These are phyloP conservation scores for Eupleurogrammus muticus DNA, from an alignment of 2,797 vertebrate species.

Conservation along the genomic window DNA sequence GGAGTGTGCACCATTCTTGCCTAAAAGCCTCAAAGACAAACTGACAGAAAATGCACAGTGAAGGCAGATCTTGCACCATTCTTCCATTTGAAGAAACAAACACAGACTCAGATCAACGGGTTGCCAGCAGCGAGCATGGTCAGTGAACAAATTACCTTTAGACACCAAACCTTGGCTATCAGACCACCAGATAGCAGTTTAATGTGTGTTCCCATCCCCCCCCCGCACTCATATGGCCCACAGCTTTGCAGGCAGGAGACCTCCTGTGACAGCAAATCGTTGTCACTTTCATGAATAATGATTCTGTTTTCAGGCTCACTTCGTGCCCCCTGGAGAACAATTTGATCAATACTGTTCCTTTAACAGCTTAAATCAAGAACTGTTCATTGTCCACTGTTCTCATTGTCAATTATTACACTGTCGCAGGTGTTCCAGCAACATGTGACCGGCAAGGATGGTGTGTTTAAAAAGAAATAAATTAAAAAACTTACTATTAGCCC, in stretches of 20 bases:
- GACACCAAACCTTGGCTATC: conserved; percentile 24
- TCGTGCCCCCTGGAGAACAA: conserved; percentile 44
- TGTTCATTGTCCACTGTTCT: conserved; percentile 24
- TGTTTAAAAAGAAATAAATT: not conserved
- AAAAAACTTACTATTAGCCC: not conserved
- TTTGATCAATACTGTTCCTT: conserved; percentile 58
- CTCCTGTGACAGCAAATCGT: conserved; percentile 70
- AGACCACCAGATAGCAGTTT: conserved; percentile 22
- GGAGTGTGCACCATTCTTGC: not conserved
- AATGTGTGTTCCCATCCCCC: conserved; percentile 49
- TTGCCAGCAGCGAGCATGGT: conserved; percentile 30
- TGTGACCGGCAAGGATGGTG: not conserved
- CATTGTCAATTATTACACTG: conserved; percentile 12
- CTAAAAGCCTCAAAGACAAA: not conserved
- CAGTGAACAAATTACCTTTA: conserved; percentile 31
- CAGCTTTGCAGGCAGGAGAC: conserved; percentile 43
- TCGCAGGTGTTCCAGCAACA: not conserved
- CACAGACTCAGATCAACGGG: conserved; percentile 18
- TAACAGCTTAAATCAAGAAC: conserved; percentile 59
- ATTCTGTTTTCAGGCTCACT: conserved; percentile 50
- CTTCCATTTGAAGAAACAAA: conserved; percentile 16
- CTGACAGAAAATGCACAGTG: not conserved
- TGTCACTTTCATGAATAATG: conserved; percentile 70
- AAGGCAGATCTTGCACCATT: not conserved
- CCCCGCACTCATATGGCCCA: conserved; percentile 47